Evolutionary conservation across 2,797 vertebrate species (phyloP), one percentile per base, ranked within the genome.

Genomic region (Valencia hispanica): DNA sequence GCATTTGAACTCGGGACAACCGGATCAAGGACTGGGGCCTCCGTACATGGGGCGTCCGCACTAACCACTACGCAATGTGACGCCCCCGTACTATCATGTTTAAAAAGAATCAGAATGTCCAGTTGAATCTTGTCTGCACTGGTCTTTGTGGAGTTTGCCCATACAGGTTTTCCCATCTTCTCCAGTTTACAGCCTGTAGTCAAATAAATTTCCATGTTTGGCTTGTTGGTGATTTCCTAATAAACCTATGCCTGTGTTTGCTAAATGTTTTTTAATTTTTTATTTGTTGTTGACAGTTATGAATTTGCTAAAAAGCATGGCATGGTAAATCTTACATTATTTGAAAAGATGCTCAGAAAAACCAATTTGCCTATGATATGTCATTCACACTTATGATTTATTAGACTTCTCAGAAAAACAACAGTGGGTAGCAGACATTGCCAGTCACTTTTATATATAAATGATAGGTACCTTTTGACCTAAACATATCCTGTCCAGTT

Each of bases 401-500:
- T n/a, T 53, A 12, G 3, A 25, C 10, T 25, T 53, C 36, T 39
- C 36, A 39, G 36, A 39, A 39, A 39, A 53, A 53, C 51, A 53
- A 53, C 25, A 2, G 0, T 25, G 51, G 22, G 51, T 25, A 53
- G 36, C 32, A 65, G 47, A 25, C 69, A 12, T 73, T 76, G 72
- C n/a, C 2, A 71, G 59, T 15, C 5, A 18, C 74, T 78, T 75
- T 80, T 36, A 63, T 14, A 63, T 14, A 41, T 11, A 72, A 48
- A 74, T 39, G 43, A 85, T 51, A 72, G 32, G 79, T 76, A 81
- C 72, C 70, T 76, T 74, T 32, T 77, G 79, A 86, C 86, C 84
- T 77, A 68, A 1, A 10, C 59, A 36, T 73, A 83, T 83, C 70
- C 77, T 77, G 68, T 83, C 68, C 36, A 45, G 68, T 50, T 80